phyloP scores from a whole-genome alignment of 2,888 invertebrate species.

The Cephus nigrinus region DNA sequence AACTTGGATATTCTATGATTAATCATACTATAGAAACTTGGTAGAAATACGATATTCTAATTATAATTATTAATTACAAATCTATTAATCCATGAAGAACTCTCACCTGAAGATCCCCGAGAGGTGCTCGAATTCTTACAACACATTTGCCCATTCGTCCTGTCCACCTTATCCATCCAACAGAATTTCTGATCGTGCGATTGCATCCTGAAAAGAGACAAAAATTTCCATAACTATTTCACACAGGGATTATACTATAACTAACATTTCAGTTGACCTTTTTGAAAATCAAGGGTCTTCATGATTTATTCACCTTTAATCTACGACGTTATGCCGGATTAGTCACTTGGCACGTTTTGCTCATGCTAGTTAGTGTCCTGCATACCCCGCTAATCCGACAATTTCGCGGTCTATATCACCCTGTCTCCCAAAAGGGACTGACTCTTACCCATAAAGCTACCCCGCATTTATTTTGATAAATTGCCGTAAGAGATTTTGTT shows the following conservation, averaged over 20 bases:
- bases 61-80: too few species aligned
- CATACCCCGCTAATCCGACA: conserved; percentile 41
- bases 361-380: conserved; percentile 33
- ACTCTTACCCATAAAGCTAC: too few species aligned
- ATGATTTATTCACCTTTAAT: conserved; percentile 40
- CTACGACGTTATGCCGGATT: conserved; percentile 35
- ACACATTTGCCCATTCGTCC: conserved; percentile 56
- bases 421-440: too few species aligned
- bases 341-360: conserved; percentile 26
- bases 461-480: too few species aligned
- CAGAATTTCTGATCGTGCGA: conserved; percentile 52
- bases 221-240: neutral
- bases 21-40: too few species aligned
- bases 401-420: conserved; percentile 27
- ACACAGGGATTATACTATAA: too few species aligned
- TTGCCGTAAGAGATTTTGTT: too few species aligned
- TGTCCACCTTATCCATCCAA: conserved; percentile 59
- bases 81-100: too few species aligned
- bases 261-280: neutral
- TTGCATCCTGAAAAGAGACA: conserved; percentile 48
- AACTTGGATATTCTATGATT: too few species aligned
- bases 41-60: too few species aligned
- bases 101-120: conserved; percentile 52
- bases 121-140: conserved; percentile 49
- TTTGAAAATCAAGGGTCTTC: conserved; percentile 37